Evolutionary conservation across 2,113 vertebrate species (phyloP), one percentile per base, ranked within the genome.

Genomic region (Arizona elegans): DNA sequence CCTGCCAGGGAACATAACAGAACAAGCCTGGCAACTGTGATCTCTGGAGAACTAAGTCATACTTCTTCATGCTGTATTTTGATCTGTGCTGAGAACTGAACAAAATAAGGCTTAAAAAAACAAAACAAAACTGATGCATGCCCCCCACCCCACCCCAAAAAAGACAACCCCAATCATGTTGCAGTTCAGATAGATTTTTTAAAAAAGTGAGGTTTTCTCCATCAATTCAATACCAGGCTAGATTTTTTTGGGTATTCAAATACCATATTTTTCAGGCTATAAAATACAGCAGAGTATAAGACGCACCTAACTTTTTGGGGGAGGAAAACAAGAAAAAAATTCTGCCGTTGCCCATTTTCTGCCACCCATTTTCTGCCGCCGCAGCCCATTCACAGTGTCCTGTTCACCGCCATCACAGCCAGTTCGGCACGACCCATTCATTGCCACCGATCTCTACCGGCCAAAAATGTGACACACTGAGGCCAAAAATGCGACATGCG

Each of bases 11-110:
- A 58, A 93, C 5, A 47, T 65, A 54, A 91, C 65, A 93, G 90
- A 93, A 43, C 10, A 91, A 87, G 86, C 87, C 70, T 86, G 13
- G 90, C 29, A 93, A 65, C 47, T 55, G 17, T 38, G 65, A 26
- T 93, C 65, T 93, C 93, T 62, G n/a, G 93, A 86, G 70, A 86
- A 91, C 47, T 91, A 87, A 23, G 86, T 90, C 89, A 65, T 91
- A 86, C 90, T 62, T 85, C 87, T 93, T 86, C 65, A 88, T 91
- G 55, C 87, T 24, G 43, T 65, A 86, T 87, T 93, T 93, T 90
- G 91, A 62, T 86, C 87, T 91, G 59, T 85, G 87, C 87, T 62
- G 86, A 91, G 65, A 88, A 54, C 54, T 59, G 87, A 89, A 89
- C 62, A 93, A 93, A 93, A 86, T n/a, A 43, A 89, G 15, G 43